Conservation (phyloP, 2,113 vertebrate species). For the Tetrao urogallus region DNA sequence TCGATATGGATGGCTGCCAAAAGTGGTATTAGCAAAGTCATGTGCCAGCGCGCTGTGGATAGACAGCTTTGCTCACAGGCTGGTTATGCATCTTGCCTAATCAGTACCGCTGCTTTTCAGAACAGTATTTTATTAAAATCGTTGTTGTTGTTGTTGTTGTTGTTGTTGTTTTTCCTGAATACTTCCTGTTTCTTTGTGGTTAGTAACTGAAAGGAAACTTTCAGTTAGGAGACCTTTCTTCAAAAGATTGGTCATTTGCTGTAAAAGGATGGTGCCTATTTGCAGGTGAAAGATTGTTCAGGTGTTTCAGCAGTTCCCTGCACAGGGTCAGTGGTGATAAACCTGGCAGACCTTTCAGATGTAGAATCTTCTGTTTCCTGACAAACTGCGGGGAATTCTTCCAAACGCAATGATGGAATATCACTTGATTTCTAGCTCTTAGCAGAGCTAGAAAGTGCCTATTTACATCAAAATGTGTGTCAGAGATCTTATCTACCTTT, state of each 20-base stretch:
- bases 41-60: background rate
- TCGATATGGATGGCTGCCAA: background rate
- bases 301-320: background rate
- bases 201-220: background rate
- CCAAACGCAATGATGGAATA: background rate
- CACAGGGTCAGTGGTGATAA: background rate
- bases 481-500: slow-evolving; percentile 18
- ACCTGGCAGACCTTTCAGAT: background rate
- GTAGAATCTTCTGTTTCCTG: background rate
- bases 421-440: too few species aligned
- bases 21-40: background rate
- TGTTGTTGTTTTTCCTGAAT: background rate
- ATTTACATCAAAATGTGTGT: slow-evolving; percentile 29
- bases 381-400: background rate
- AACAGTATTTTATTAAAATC: background rate
- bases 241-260: background rate
- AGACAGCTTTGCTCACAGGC: background rate
- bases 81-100: background rate
- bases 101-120: background rate
- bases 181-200: background rate
- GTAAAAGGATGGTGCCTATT: background rate
- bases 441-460: background rate
- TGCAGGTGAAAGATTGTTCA: background rate
- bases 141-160: too few species aligned
- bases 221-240: background rate